Conservation (phyloP, 2,113 vertebrate genomes). For the Trematomus loennbergii region DNA sequence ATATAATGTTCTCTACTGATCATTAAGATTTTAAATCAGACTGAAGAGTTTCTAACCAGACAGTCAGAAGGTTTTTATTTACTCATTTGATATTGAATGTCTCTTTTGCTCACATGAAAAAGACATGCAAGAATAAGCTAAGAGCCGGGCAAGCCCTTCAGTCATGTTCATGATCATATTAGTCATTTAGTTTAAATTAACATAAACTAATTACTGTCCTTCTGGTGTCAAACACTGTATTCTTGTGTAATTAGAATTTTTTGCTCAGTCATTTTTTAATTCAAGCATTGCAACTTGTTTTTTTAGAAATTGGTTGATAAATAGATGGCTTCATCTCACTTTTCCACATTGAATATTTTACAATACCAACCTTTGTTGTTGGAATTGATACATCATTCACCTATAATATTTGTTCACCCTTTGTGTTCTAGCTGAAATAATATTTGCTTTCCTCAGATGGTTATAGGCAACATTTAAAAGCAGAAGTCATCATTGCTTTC, state of each 20-base stretch:
- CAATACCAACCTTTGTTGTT: background rate
- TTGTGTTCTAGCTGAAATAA: background rate
- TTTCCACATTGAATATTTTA: background rate
- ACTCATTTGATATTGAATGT: constrained; percentile 20
- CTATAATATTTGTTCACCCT: background rate
- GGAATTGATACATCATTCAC: background rate
- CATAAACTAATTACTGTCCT: background rate
- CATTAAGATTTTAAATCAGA: constrained; percentile 10
- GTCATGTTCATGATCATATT: background rate
- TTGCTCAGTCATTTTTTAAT: background rate
- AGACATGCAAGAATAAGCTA: background rate
- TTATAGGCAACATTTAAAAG: constrained; percentile 14
- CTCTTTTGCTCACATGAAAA: background rate
- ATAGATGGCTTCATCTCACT: background rate
- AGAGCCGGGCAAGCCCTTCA: background rate
- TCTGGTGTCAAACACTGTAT: background rate
- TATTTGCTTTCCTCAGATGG: background rate
- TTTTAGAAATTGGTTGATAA: background rate
- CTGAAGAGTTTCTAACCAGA: constrained; percentile 4
- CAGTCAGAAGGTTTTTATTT: constrained; percentile 26
- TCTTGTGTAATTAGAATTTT: background rate
- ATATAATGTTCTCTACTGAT: background rate
- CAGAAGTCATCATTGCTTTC: constrained; percentile 1
- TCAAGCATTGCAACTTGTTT: background rate
- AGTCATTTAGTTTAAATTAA: background rate